Conservation (phyloP, 1,140 invertebrate genomes). For the Prorops nasuta region DNA sequence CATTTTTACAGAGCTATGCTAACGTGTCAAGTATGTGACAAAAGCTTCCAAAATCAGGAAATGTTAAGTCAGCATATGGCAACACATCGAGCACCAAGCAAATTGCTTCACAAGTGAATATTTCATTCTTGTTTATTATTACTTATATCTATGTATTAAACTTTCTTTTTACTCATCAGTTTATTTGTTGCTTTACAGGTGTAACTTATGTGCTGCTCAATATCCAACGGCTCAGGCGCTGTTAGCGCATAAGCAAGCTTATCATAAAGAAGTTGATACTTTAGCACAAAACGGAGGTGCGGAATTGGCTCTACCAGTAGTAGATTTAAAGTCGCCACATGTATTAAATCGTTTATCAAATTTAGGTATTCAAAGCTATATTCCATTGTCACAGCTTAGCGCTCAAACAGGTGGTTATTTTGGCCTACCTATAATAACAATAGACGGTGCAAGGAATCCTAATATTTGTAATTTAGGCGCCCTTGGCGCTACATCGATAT, state of each 20-base stretch:
- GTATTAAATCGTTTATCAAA: constrained; percentile 63
- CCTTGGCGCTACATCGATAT: constrained; percentile 65
- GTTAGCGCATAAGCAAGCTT: constrained; percentile 68
- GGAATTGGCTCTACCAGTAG: constrained; percentile 70
- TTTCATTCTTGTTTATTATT: not conserved
- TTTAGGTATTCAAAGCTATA: constrained; percentile 72
- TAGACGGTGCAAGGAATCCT: constrained; percentile 65
- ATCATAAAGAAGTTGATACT: constrained; percentile 61
- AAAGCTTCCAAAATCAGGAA: constrained; percentile 56
- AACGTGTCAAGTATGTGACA: constrained; percentile 58
- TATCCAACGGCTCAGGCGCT: constrained; percentile 68
- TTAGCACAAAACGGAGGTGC: constrained; percentile 44
- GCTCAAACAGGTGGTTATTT: constrained; percentile 64
- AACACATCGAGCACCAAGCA: constrained; percentile 50
- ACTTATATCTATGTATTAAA: constrained; percentile 6
- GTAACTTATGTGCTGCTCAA: constrained; percentile 69
- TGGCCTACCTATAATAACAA: constrained; percentile 70
- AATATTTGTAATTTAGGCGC: constrained; percentile 61
- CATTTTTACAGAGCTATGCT: constrained; percentile 34
- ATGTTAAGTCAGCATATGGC: constrained; percentile 56
- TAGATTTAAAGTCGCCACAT: constrained; percentile 68
- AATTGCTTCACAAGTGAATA: constrained; percentile 55
- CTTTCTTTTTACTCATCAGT: constrained; percentile 8
- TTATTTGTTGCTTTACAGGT: constrained; percentile 57
- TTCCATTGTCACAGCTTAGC: constrained; percentile 67